These are phyloP conservation scores for Drosophila obscura DNA, from an alignment of 1,140 invertebrate genomes.

Conservation along the genomic window DNA sequence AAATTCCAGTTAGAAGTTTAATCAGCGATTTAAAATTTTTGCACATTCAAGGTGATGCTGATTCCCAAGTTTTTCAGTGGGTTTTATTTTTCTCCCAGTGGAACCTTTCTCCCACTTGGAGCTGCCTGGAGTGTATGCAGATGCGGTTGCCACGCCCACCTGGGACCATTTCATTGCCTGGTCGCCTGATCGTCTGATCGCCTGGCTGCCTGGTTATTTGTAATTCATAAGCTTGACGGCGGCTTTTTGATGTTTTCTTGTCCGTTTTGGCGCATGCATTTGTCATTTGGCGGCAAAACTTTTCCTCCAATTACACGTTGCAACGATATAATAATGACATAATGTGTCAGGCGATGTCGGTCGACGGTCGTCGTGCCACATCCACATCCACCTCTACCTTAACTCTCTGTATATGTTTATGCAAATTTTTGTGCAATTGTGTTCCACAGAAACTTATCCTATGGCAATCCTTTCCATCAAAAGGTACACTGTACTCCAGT, in stretches of 20 bases:
- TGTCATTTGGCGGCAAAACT: conserved; percentile 78
- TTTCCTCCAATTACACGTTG: conserved; percentile 79
- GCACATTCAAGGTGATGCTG: neutral
- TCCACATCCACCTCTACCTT: neutral
- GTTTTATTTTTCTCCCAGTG: conserved; percentile 15
- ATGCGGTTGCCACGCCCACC: conserved; percentile 61
- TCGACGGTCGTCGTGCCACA: conserved; percentile 11
- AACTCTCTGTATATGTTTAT: conserved; percentile 26
- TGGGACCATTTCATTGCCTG: conserved; percentile 39
- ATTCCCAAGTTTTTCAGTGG: neutral
- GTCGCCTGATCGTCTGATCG: neutral
- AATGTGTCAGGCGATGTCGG: conserved; percentile 56
- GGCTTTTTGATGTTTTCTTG: conserved; percentile 53
- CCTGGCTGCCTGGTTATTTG: conserved; percentile 58
- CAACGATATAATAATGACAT: conserved; percentile 80
- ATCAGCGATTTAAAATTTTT: neutral
- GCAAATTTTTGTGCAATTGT: conserved; percentile 29
- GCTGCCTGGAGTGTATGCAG: conserved; percentile 56
- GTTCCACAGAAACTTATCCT: neutral
- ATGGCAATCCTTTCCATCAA: conserved; percentile 12
- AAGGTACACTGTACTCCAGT: conserved; percentile 9
- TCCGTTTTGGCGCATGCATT: conserved; percentile 64
- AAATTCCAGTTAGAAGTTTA: neutral
- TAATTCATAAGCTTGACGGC: conserved; percentile 79
- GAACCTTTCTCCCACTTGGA: conserved; percentile 11